A percentile compares a stretch with the other conserved stretches of the same genome.
These are phyloP conservation scores for Invenusta paracnida DNA, from an alignment of 2,888 invertebrate genomes.

Conservation along the genomic window DNA sequence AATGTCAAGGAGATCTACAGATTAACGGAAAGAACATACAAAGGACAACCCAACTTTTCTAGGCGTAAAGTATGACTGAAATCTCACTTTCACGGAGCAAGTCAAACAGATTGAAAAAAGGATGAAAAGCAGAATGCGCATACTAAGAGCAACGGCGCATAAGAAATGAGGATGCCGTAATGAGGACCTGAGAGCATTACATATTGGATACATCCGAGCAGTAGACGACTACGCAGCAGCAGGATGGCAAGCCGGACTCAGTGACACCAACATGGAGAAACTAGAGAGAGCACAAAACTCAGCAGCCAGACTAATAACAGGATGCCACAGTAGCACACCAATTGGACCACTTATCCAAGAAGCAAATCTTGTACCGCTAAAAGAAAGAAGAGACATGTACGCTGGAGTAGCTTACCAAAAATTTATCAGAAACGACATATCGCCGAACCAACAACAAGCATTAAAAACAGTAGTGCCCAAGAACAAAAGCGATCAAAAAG, in stretches of 20 bases:
- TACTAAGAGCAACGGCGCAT: too few species aligned
- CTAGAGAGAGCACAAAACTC: background rate
- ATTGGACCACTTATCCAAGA: background rate
- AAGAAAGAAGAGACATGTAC: too few species aligned
- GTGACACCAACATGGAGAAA: background rate
- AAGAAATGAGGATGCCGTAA: background rate
- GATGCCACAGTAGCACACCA: background rate
- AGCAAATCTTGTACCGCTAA: too few species aligned
- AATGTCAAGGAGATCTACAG: background rate
- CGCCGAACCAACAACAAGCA: too few species aligned
- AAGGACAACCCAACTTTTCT: background rate
- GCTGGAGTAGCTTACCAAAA: too few species aligned
- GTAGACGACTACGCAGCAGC: background rate
- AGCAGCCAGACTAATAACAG: background rate
- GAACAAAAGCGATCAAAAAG: too few species aligned
- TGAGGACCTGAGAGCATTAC: background rate
- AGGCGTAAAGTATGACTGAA: too few species aligned
- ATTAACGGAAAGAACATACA: background rate
- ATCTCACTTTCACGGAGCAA: too few species aligned
- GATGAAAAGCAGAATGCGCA: background rate
- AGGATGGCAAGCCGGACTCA: background rate
- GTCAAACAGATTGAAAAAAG: background rate
- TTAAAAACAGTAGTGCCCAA: too few species aligned
- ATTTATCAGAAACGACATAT: too few species aligned
- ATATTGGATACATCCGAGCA: background rate